Evolutionary conservation across 2,797 vertebrate genomes (phyloP), one percentile per base, ranked within the genome.

Genomic region (Peromyscus attwateri): DNA sequence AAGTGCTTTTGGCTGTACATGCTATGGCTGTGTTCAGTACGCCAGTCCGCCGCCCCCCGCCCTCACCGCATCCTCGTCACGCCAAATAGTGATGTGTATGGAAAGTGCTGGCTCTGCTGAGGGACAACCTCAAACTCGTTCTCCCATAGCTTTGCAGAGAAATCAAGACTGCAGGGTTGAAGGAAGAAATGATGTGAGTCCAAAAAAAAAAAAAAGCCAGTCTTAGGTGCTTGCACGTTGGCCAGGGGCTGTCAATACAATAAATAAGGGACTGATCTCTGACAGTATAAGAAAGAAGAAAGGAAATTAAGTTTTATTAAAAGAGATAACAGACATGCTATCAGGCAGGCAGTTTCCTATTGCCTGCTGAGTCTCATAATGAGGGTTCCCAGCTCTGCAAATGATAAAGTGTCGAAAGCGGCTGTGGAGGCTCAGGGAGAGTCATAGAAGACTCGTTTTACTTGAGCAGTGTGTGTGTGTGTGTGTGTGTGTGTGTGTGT

Each of bases 291-390:
- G 46, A 55, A 70, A 37, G 95, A 98, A 98, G 93, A 98, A 98
- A 98, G 89, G 92, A 98, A 96, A 98, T 98, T 98, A 98, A 92
- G 81, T 97, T 98, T 98, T 98, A 98, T 98, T 98, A 98, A 98
- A 98, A 97, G 57, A 97, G 98, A 97, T 98, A 98, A 97, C 96
- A 98, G 89, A 92, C 98, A 96, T 94, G 80, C 60, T 98, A 98
- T 98, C 98, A 95, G 95, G 77, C 31, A 80, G 96, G 93, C 81
- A 46, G 92, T 95, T 98, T 98, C 97, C 91, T 98, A 96, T 97
- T 98, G 92, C 97, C 97, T 96, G 88, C 97, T 98, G 98, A 94
- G 98, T 87, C 91, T 55, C 93, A 92, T 98, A 98, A 98, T 97
- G 97, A 98, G 82, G 91, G 97, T 89, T 97, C 89, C 97, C 85